A percentile compares a stretch with the other conserved stretches of the same genome.
Evolutionary conservation across 2,888 invertebrate species (phyloP).

Genomic region (Vesta saturnalis): DNA sequence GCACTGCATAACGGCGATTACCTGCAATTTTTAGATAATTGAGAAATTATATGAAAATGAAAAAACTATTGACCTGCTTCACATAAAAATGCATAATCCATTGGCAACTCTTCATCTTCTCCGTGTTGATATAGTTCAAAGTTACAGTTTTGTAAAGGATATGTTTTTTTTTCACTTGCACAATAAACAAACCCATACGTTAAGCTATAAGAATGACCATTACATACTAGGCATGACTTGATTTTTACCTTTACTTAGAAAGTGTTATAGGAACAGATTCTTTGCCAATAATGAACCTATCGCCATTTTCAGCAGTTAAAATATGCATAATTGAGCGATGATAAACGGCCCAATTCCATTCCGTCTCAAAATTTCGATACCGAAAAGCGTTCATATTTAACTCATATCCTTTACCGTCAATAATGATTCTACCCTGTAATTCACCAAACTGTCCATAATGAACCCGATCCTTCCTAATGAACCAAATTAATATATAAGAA

Average conservation of each 20-base stretch:
- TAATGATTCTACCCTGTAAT: conserved; percentile 65
- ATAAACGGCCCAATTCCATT: conserved; percentile 72
- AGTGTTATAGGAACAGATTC: conserved; percentile 72
- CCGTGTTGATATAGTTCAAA: conserved; percentile 71
- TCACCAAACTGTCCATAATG: conserved; percentile 81
- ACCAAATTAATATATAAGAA: background rate
- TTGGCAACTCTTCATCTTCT: conserved; percentile 67
- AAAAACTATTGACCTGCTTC: conserved; percentile 63
- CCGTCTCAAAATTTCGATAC: conserved; percentile 74
- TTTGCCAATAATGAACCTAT: conserved; percentile 69
- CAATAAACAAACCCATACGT: conserved; percentile 69
- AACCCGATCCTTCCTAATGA: conserved; percentile 72
- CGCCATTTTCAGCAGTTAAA: conserved; percentile 75
- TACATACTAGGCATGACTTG: conserved; percentile 44
- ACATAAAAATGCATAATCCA: conserved; percentile 71
- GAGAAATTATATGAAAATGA: background rate
- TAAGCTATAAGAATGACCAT: conserved; percentile 14
- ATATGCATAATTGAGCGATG: conserved; percentile 78
- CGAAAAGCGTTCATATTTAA: conserved; percentile 71
- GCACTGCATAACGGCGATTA: background rate
- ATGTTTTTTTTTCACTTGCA: conserved; percentile 57
- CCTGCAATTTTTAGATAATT: background rate
- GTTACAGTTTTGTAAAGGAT: conserved; percentile 63
- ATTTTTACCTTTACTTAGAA: conserved; percentile 63
- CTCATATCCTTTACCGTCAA: conserved; percentile 64